phyloP scores from a whole-genome alignment of 2,797 vertebrate species.

The Cirrhinus molitorella region DNA sequence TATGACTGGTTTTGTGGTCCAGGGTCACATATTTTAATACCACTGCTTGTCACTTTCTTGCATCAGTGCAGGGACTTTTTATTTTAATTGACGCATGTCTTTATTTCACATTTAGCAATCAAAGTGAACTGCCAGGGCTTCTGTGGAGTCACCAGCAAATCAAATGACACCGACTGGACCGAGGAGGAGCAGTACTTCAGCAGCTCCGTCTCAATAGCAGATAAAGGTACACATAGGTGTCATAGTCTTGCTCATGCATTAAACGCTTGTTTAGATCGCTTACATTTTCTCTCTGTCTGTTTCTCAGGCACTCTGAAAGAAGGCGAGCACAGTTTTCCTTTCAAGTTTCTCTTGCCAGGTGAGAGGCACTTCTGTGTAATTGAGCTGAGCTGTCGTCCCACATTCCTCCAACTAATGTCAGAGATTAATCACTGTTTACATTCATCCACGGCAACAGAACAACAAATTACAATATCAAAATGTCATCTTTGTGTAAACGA shows the following conservation, averaged over 20 bases:
- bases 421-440: conserved; percentile 55
- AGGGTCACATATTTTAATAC: no score
- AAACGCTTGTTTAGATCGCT: conserved; percentile 58
- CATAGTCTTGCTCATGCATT: not conserved
- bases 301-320: conserved; percentile 86
- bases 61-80: not conserved
- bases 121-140: conserved; percentile 92
- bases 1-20: no score
- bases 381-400: conserved; percentile 41
- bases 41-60: not conserved
- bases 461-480: not conserved
- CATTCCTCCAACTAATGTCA: conserved; percentile 56
- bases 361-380: conserved; percentile 55
- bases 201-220: conserved; percentile 87
- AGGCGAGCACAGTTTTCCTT: conserved; percentile 91
- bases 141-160: conserved; percentile 89
- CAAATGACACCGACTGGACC: conserved; percentile 84
- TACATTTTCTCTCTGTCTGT: conserved; percentile 58
- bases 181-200: conserved; percentile 93
- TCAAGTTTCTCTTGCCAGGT: conserved; percentile 97
- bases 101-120: conserved; percentile 79
- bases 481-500: not conserved
- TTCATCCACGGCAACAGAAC: not conserved
- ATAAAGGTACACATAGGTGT: conserved; percentile 87
- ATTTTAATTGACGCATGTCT: not conserved